Base-by-base conservation (phyloP, 2,113 vertebrate species). In the Elanoides forficatus region DNA sequence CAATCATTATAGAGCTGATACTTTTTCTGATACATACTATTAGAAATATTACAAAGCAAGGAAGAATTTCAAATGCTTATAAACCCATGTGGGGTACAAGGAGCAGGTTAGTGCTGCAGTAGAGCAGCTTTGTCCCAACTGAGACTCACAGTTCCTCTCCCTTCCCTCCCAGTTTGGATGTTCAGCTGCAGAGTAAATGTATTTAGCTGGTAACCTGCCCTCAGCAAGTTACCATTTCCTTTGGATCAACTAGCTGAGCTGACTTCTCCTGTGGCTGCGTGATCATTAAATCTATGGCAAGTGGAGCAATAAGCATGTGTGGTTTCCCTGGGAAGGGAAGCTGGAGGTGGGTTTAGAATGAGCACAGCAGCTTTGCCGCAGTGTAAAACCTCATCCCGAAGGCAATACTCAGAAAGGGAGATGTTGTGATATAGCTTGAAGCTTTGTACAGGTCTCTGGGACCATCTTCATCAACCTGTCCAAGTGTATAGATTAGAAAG, bases 201-300 rank as follows among this genome's bases (percentile, higher is more conserved):
- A 2, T 40, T 26, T 30, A 21, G 34, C 38, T 11, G 43, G 52
- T 42, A 43, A 16, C 32, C 36, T 34, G 73, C 23, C 43, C 66
- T 21, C 25, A 2, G 56, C 21, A 2, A 38, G 76, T 34, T 20
- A 2, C 56, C 21, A 0, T 40, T 45, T 8, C 56, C 43, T 17
- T 5, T 6, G 68, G 63, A 27, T 25, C 32, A 32, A 48, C 62
- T 8, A 2, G 29, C 63, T 36, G 63, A 66, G 47, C 82, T 53
- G 62, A 3, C 23, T 34, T 34, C 22, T 75, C 68, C 55, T 27
- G 16, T 34, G 74, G 47, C 86, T 63, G 55, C 14, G 2, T 3
- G n/a, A 23, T 55, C 17, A 4, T 26, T 32, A 27, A 21, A 18
- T 15, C 62, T 4, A 2, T 8, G 20, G 58, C 63, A 65, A 22